Base-by-base conservation (phyloP, 1,140 invertebrate genomes). In the Pteromalus puparum region DNA sequence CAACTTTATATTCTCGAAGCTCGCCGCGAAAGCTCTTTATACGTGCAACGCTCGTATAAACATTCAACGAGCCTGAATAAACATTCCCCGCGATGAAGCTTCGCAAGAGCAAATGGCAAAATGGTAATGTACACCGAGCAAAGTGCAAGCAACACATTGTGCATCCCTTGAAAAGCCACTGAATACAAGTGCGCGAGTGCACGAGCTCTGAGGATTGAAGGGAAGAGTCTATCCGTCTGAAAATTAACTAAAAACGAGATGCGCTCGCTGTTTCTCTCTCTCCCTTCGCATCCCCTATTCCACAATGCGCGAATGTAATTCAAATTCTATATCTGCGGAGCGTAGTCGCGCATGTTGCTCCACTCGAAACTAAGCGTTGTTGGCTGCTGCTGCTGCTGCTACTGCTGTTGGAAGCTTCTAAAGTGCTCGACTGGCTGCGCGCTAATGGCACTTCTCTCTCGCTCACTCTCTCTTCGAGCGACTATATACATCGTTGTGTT, bases 361-460 rank as follows among this genome's bases (percentile, higher is more conserved):
- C 85, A 82, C 83, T 88, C 84, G 78, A 88, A 88, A 89, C 82
- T 75, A 77, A 81, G 77, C 38, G 34, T 70, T 34, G 53, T 67
- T 78, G 15, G 42, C 72, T 38, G 61, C 73, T 85, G 26, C 72
- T 38, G 61, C 70, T 85, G 87, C 73, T 85, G 26, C 72, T 38
- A 42, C 70, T 85, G 87, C 84, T 68, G 86, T 84, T 87, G 85
- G 86, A 88, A 90, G 90, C 89, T 89, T 90, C 88, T 90, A 89
- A 90, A 91, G 90, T 88, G 86, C 87, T 87, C 83, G 74, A 86
- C 30, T 65, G 30, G 78, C 83, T 86, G 81, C 34, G 28, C 86
- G 86, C 89, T 90, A 90, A 90, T 90, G 90, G 89, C 89, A 90
- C 90, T 91, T 87, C 87, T 89, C 68, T 53, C 18, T 61, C 76